Evolutionary conservation across 2,888 invertebrate species (phyloP).

Genomic region (Notocelia uddmanniana): DNA sequence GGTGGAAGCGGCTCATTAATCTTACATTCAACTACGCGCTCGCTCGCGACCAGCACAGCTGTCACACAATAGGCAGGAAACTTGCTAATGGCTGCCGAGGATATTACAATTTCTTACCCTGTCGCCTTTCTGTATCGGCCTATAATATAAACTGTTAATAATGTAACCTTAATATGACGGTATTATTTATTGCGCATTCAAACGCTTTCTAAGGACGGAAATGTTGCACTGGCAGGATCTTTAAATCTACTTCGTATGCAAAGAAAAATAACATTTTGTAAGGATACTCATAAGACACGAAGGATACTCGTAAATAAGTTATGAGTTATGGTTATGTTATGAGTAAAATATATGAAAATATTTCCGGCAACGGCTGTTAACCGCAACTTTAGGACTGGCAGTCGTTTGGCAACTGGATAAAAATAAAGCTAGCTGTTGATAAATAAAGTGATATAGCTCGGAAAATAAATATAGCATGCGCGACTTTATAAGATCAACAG

Average conservation of each 20-base stretch:
- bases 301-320: too few relatives aligned
- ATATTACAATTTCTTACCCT: slow-evolving; percentile 75
- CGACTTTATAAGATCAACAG: too few relatives aligned
- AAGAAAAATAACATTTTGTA: not conserved
- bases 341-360: not conserved
- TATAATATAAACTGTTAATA: slow-evolving; percentile 18
- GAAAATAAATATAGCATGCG: too few relatives aligned
- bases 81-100: slow-evolving; percentile 73
- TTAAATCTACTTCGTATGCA: slow-evolving; percentile 11
- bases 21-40: slow-evolving; percentile 73
- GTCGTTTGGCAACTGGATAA: too few relatives aligned
- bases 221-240: slow-evolving; percentile 49
- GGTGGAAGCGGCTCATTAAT: slow-evolving; percentile 73
- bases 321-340: not conserved
- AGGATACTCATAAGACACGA: too few relatives aligned
- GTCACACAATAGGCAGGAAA: slow-evolving; percentile 69
- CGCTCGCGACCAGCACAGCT: slow-evolving; percentile 57
- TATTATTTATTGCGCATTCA: slow-evolving; percentile 56
- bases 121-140: slow-evolving; percentile 48
- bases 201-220: too few relatives aligned
- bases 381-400: too few relatives aligned
- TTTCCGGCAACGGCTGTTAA: not conserved
- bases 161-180: slow-evolving; percentile 54
- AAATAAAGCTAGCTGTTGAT: too few relatives aligned
- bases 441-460: not conserved